Evolutionary conservation across 2,113 vertebrate genomes (phyloP).

Genomic region (Epinephelus moara): DNA sequence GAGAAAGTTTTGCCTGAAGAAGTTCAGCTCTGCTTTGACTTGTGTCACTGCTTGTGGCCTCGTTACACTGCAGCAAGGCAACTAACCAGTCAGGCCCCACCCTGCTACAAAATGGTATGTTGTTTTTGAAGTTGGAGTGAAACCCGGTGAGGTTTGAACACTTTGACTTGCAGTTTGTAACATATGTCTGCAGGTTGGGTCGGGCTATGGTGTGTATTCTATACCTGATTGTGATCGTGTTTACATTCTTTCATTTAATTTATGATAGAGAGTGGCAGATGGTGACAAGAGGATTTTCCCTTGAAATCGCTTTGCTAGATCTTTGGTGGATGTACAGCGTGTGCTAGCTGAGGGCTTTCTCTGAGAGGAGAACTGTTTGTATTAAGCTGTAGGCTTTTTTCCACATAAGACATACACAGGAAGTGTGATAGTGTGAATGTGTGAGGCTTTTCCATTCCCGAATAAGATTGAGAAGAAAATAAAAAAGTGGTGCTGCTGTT

Average conservation of each 20-base stretch:
- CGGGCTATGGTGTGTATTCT: neutral
- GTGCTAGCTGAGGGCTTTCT: neutral
- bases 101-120: neutral
- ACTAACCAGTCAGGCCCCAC: neutral
- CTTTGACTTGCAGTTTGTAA: neutral
- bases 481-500: conserved; percentile 1
- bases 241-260: neutral
- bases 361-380: neutral
- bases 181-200: neutral
- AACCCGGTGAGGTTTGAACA: neutral
- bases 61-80: neutral
- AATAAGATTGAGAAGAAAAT: conserved; percentile 15
- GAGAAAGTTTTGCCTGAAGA: neutral
- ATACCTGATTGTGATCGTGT: neutral
- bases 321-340: neutral
- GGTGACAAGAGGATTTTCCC: neutral
- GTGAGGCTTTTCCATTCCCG: conserved; percentile 23
- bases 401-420: neutral
- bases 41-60: neutral
- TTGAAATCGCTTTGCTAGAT: neutral
- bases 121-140: neutral
- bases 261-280: no score
- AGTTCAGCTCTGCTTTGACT: neutral
- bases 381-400: neutral
- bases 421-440: neutral